Evolutionary conservation across 1,140 invertebrate species (phyloP).

Genomic region (Ruditapes philippinarum): DNA sequence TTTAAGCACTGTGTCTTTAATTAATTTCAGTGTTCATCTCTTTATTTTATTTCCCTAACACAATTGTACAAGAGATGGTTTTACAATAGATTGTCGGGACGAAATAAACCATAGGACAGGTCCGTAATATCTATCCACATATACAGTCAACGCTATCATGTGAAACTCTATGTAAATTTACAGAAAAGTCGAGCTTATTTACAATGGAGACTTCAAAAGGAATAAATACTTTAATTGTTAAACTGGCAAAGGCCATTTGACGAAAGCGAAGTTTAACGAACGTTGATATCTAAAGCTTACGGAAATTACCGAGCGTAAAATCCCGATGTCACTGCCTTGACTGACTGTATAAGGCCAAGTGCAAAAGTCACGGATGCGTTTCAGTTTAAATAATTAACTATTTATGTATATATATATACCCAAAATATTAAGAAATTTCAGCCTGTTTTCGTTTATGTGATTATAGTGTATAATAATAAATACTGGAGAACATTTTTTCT

Average conservation of each 20-base stretch:
- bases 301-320: slow-evolving; percentile 1
- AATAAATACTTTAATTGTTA: slow-evolving; percentile 56
- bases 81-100: no score
- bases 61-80: no score
- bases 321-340: no score
- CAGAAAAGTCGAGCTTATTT: slow-evolving; percentile 37
- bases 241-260: slow-evolving; percentile 24
- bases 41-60: no score
- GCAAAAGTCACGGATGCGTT: slow-evolving; percentile 9
- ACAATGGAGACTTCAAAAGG: slow-evolving; percentile 50
- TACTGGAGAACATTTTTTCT: no score
- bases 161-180: slow-evolving; percentile 38
- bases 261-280: not conserved
- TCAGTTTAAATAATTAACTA: not conserved
- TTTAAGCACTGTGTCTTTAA: no score
- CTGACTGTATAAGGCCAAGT: not conserved
- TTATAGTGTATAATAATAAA: not conserved
- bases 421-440: not conserved
- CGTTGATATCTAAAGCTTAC: slow-evolving; percentile 5
- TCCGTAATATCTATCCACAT: not conserved
- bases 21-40: no score
- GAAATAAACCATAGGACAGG: no score
- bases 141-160: slow-evolving; percentile 38
- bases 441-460: not conserved
- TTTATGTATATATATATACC: slow-evolving; percentile 26